These are phyloP conservation scores for Augiades crinisus DNA, from an alignment of 2,888 invertebrate genomes.

Conservation along the genomic window DNA sequence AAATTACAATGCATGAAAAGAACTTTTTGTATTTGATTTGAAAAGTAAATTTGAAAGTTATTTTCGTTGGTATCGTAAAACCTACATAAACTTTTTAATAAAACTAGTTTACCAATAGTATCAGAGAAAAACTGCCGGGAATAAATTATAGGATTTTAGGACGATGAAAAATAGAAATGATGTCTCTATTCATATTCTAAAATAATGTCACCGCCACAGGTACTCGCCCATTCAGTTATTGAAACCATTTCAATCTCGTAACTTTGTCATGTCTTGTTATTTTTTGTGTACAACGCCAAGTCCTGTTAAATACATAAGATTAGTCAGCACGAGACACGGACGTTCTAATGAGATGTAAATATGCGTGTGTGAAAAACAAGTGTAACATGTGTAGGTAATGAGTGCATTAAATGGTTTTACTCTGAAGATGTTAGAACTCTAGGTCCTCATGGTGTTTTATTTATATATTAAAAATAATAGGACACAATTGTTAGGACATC, in stretches of 20 bases:
- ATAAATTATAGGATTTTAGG: too few relatives aligned
- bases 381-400: conserved; percentile 8
- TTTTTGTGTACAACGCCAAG: conserved; percentile 7
- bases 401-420: background rate
- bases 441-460: background rate
- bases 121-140: too few relatives aligned
- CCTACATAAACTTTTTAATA: too few relatives aligned
- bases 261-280: background rate
- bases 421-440: too few relatives aligned
- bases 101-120: too few relatives aligned
- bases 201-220: background rate
- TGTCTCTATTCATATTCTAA: conserved; percentile 3
- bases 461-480: too few relatives aligned
- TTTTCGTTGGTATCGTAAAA: too few relatives aligned
- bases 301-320: conserved; percentile 13
- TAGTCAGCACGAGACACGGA: conserved; percentile 12
- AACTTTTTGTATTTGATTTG: too few relatives aligned
- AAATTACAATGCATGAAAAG: too few relatives aligned
- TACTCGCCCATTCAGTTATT: background rate
- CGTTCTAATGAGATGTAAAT: conserved; percentile 12
- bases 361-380: conserved; percentile 4
- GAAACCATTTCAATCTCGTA: conserved; percentile 2
- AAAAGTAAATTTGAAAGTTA: too few relatives aligned
- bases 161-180: too few relatives aligned
- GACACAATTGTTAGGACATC: too few relatives aligned